Conservation (phyloP, 2,797 vertebrate genomes). For the Megaceryle alcyon region DNA sequence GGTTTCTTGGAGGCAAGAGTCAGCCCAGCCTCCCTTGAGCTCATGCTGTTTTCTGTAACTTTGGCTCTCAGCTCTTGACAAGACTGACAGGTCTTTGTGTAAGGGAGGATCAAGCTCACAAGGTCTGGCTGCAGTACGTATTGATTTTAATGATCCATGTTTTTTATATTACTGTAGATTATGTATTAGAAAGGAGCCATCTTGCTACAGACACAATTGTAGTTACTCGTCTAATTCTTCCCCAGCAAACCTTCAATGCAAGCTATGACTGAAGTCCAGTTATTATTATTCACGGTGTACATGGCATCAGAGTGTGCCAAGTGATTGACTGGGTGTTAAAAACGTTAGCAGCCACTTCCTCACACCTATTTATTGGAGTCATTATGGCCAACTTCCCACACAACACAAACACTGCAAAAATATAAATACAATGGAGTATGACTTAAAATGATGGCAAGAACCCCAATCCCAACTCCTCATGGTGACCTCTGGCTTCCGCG, state of each 20-base stretch:
- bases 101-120: neutral
- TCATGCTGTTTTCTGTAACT: neutral
- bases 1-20: neutral
- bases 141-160: conserved; percentile 11
- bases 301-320: neutral
- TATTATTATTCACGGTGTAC: neutral
- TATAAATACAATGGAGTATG: neutral
- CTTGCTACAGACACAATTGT: neutral
- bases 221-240: neutral
- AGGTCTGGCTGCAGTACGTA: neutral
- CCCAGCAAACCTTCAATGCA: neutral
- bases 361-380: neutral
- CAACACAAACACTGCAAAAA: neutral
- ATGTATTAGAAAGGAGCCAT: neutral
- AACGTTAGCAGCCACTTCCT: neutral
- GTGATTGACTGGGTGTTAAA: neutral
- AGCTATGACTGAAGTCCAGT: neutral
- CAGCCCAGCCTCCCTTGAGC: neutral
- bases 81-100: neutral
- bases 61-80: neutral
- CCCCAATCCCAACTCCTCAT: neutral
- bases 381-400: neutral
- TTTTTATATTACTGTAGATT: neutral
- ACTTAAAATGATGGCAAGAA: neutral
- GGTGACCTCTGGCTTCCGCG: neutral